A percentile compares a stretch with the other conserved stretches of the same genome.
These are phyloP conservation scores for Coracias cyanogaster DNA, from an alignment of 2,797 vertebrate genomes.

Conservation along the genomic window DNA sequence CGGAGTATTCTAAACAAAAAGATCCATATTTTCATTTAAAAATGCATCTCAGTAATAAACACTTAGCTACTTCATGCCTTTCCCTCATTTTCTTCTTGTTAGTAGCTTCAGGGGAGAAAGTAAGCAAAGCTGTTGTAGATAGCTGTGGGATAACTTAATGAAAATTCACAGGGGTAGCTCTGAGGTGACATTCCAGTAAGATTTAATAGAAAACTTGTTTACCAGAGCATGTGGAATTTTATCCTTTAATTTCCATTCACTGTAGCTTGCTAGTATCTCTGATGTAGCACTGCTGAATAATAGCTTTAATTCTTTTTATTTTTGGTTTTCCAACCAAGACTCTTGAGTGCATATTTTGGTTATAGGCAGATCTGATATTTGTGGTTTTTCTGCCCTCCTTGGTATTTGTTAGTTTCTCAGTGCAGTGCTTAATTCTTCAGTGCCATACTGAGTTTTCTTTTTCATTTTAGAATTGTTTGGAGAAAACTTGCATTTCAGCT, in stretches of 20 bases:
- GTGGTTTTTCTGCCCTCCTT: neutral
- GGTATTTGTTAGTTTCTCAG: neutral
- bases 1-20: neutral
- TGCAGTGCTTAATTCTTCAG: neutral
- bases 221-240: neutral
- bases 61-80: neutral
- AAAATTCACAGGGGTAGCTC: neutral
- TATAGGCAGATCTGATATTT: slow-evolving; percentile 3
- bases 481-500: slow-evolving; percentile 24
- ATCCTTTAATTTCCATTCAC: neutral
- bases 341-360: neutral
- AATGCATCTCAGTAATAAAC: neutral
- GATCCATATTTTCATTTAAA: neutral
- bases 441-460: neutral
- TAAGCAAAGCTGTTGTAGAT: neutral
- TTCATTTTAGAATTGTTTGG: neutral
- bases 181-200: slow-evolving; percentile 12
- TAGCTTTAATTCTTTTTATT: slow-evolving; percentile 20
- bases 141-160: neutral
- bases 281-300: neutral
- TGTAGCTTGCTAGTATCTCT: slow-evolving; percentile 12
- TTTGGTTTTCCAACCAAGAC: slow-evolving; percentile 13
- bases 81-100: neutral
- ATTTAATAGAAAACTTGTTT: neutral
- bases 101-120: slow-evolving; percentile 14